Percentiles rank a stretch among this genome's conserved stretches.
Evolutionary conservation across 2,888 invertebrate species (phyloP).

Genomic region (Epistrophella euchroma): DNA sequence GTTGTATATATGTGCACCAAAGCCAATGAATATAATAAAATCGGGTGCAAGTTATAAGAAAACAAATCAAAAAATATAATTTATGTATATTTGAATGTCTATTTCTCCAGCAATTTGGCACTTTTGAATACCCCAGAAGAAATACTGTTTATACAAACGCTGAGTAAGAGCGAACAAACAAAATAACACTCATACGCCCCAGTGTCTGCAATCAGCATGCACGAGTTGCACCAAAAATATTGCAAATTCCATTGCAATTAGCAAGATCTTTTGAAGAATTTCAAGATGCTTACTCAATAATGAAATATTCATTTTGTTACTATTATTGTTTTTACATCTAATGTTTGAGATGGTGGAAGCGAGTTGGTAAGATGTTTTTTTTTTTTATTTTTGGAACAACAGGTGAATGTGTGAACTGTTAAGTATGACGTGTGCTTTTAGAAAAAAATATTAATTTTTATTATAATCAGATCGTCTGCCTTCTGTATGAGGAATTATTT

Average conservation of each 20-base stretch:
- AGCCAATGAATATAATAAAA: constrained; percentile 27
- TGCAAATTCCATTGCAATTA: constrained; percentile 67
- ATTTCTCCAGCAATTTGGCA: constrained; percentile 42
- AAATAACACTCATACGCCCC: constrained; percentile 60
- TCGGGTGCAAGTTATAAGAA: constrained; percentile 53
- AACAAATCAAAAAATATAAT: constrained; percentile 43
- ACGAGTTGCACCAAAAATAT: constrained; percentile 21
- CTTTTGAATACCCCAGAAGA: constrained; percentile 55
- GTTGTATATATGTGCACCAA: constrained; percentile 11
- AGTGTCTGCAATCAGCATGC: constrained; percentile 59
- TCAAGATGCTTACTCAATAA: constrained; percentile 36
- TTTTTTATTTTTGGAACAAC: constrained; percentile 66
- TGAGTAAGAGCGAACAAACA: neutral
- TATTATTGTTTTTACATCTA: constrained; percentile 36
- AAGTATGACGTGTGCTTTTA: constrained; percentile 51
- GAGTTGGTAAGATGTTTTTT: neutral
- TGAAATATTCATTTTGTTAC: constrained; percentile 38
- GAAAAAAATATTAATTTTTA: constrained; percentile 42
- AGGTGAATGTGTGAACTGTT: constrained; percentile 55
- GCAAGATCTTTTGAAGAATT: constrained; percentile 22
- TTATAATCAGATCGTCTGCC: constrained; percentile 15
- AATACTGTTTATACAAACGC: constrained; percentile 38
- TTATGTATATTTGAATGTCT: constrained; percentile 18
- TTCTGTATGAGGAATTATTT: constrained; percentile 47
- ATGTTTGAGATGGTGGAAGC: neutral